Evolutionary conservation across 1,140 invertebrate species (phyloP), one percentile per base, ranked within the genome.

Genomic region (Calliopsis andreniformis): DNA sequence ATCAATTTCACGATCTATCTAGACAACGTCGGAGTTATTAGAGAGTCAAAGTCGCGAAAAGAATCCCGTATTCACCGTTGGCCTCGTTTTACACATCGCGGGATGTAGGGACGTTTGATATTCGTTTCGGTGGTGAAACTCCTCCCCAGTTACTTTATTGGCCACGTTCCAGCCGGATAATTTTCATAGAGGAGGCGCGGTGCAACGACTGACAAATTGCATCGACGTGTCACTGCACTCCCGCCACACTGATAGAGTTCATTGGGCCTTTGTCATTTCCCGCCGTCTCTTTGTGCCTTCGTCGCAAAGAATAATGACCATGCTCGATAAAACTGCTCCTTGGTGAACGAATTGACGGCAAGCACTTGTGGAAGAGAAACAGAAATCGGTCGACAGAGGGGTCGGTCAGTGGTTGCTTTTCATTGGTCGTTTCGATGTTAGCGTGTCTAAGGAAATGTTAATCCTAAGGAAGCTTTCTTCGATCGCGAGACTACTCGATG

Each of bases 181-280:
- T 76, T 82, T 76, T 61, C 73, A 82, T 64, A 75, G 75, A 70
- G 78, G 39, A 80, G 47, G n/a, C 30, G 45, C 73, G 51, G 45
- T 75, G 72, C 79, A 79, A 82, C 59, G 83, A 78, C 66, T 66
- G 64, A 77, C 83, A 85, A 88, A 86, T 88, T 87, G 79, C 84
- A 82, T 82, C 71, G 82, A 79, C 83, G 79, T 76, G 86, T 80
- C 78, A 64, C 58, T 84, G 81, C 72, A 84, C 64, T 80, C 68
- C 66, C 49, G 58, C 10, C 51, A 30, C 45, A 56, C 77, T 84
- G 73, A 84, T 87, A 82, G 87, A 89, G 85, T 87, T 87, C 84
- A 89, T 87, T 90, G 82, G 79, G 79, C 78, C 85, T 88, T 86
- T 86, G 87, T 85, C 69, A 58, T 73, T 76, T 67, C 78, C 80